These are phyloP conservation scores for Siderastrea radians DNA, from an alignment of 92 coral and sea anemone genomes.

Conservation along the genomic window DNA sequence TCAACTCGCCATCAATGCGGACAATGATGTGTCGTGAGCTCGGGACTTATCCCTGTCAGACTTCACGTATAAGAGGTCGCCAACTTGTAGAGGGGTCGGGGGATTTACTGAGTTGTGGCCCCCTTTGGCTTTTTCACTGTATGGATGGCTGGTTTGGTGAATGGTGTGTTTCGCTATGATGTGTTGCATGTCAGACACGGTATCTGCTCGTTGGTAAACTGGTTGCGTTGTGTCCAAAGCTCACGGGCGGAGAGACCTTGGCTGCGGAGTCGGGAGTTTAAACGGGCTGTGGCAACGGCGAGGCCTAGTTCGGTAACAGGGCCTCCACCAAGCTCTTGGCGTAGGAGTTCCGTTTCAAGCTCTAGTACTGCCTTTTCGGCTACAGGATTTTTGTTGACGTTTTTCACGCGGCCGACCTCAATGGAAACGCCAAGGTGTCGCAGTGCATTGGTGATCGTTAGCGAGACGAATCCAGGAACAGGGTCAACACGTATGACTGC, in stretches of 20 bases:
- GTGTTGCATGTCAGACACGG: conserved; percentile 61
- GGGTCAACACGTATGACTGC: conserved; percentile 66
- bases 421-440: conserved; percentile 46
- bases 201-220: conserved; percentile 47
- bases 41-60: conserved; percentile 29
- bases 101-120: not conserved
- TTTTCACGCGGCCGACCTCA: conserved; percentile 41
- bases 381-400: not conserved
- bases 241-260: conserved; percentile 55
- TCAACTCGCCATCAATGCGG: conserved; percentile 25
- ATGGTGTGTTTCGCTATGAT: conserved; percentile 42
- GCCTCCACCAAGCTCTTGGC: conserved; percentile 9
- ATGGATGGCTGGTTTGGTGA: conserved; percentile 45
- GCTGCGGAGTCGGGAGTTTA: conserved; percentile 4
- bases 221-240: conserved; percentile 54
- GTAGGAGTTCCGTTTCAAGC: conserved; percentile 46
- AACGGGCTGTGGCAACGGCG: conserved; percentile 57
- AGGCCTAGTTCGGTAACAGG: conserved; percentile 3
- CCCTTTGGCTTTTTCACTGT: conserved; percentile 18
- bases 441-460: conserved; percentile 19
- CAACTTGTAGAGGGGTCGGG: conserved; percentile 31
- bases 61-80: conserved; percentile 49
- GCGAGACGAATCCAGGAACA: conserved; percentile 57
- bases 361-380: conserved; percentile 39
- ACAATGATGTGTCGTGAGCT: conserved; percentile 20